A percentile compares a stretch with the other conserved stretches of the same genome.
phyloP scores from a whole-genome alignment of 2,113 vertebrate species.

The Sisor rabdophorus region DNA sequence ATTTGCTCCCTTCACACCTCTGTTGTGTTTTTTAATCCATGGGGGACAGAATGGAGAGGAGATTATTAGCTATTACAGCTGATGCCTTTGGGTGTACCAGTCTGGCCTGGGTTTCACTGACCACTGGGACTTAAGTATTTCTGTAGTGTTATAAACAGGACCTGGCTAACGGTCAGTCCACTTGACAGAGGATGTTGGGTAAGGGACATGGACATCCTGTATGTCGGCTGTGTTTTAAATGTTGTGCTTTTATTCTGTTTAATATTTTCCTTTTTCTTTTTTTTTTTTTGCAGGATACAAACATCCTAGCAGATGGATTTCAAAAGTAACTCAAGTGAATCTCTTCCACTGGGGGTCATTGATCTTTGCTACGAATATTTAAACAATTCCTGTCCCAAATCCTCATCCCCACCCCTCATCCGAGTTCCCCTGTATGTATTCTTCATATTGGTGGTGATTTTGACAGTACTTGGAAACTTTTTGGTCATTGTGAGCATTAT shows the following conservation, averaged over 20 bases:
- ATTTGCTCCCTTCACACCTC: too few species aligned
- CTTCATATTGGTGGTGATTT: conserved; percentile 36
- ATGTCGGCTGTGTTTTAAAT: not conserved
- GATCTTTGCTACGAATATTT: conserved; percentile 47
- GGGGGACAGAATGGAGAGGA: too few species aligned
- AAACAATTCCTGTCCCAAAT: conserved; percentile 47
- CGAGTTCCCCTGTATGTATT: conserved; percentile 46
- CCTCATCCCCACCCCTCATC: conserved; percentile 25
- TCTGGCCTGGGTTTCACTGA: too few species aligned
- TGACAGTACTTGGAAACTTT: conserved; percentile 52
- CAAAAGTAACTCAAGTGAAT: conserved; percentile 5
- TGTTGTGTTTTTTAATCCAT: too few species aligned
- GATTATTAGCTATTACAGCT: too few species aligned
- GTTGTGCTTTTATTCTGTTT: not conserved
- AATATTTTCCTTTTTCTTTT: not conserved
- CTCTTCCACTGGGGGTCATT: not conserved
- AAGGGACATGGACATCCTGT: not conserved
- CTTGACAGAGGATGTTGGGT: not conserved
- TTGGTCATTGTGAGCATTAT: conserved; percentile 51
- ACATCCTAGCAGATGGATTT: not conserved
- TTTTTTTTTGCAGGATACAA: not conserved
- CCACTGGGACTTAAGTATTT: too few species aligned
- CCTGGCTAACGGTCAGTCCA: not conserved
- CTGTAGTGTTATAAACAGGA: not conserved
- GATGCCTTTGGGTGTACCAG: too few species aligned